phyloP scores from a whole-genome alignment of 2,797 vertebrate species.

The Chelon auratus region DNA sequence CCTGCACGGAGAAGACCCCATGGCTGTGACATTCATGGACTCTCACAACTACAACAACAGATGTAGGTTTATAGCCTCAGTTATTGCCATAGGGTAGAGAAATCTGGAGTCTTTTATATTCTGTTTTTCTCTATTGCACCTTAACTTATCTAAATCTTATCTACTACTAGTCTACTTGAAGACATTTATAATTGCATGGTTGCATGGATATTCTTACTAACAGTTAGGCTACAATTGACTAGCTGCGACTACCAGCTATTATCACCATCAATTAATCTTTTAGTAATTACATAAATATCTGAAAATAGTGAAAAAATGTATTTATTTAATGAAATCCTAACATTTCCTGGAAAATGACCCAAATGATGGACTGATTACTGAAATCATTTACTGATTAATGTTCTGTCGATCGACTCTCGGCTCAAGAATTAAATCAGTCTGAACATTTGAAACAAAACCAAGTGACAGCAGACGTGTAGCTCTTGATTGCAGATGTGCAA shows the following conservation, averaged over 20 bases:
- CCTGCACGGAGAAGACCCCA: conserved; percentile 94
- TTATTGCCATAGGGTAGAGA: neutral
- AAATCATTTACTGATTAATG: neutral
- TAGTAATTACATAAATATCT: too few relatives aligned
- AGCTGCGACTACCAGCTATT: neutral
- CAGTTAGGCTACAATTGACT: neutral
- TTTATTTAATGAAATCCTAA: neutral
- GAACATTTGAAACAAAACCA: neutral
- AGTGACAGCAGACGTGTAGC: neutral
- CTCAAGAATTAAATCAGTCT: neutral
- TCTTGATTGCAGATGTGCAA: neutral
- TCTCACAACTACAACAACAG: conserved; percentile 97
- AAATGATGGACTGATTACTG: neutral
- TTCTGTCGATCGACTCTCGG: neutral
- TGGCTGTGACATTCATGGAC: conserved; percentile 98
- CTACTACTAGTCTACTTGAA: too few relatives aligned
- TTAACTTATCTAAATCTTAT: conserved; percentile 6
- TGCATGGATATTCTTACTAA: neutral
- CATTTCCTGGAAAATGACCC: neutral
- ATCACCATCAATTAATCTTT: neutral
- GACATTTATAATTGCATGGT: neutral
- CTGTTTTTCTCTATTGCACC: neutral
- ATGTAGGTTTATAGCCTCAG: conserved; percentile 88
- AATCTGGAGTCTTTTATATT: conserved; percentile 7
- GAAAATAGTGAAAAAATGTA: too few relatives aligned